These are phyloP conservation scores for Sphyrna mokarran DNA, from an alignment of 2,113 vertebrate genomes.

Conservation along the genomic window DNA sequence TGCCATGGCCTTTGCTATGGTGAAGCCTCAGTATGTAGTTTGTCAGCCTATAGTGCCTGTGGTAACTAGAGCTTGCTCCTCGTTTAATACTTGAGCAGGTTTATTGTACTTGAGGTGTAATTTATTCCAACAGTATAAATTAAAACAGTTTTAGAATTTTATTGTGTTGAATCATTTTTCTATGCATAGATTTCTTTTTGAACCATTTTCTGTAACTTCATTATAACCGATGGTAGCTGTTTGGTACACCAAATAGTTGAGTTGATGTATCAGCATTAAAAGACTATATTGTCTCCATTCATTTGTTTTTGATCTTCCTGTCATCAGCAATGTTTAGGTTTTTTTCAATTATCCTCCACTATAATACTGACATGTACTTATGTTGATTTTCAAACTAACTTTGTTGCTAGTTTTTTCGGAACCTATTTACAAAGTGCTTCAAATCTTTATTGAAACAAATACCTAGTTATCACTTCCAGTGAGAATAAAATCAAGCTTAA, in stretches of 20 bases:
- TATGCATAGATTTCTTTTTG: slow-evolving; percentile 33
- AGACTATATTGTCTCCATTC: slow-evolving; percentile 9
- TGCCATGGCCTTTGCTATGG: slow-evolving; percentile 52
- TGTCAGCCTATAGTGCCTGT: slow-evolving; percentile 84
- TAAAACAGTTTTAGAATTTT: slow-evolving; percentile 63
- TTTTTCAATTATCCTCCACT: background rate
- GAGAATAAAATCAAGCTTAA: slow-evolving; percentile 1
- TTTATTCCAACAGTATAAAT: slow-evolving; percentile 71
- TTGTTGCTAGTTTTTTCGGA: background rate
- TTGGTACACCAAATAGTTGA: background rate
- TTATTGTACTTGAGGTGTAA: slow-evolving; percentile 65
- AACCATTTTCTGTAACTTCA: slow-evolving; percentile 30
- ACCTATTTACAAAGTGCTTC: slow-evolving; percentile 14
- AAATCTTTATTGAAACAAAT: background rate
- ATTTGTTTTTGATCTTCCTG: slow-evolving; percentile 17
- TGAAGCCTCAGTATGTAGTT: slow-evolving; percentile 74
- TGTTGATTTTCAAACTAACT: background rate
- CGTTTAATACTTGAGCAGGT: slow-evolving; percentile 61
- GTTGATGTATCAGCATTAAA: slow-evolving; percentile 12
- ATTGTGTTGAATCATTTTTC: slow-evolving; percentile 42
- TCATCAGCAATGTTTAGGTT: background rate
- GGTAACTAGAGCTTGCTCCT: slow-evolving; percentile 65
- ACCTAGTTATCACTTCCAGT: background rate
- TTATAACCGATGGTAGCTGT: slow-evolving; percentile 18
- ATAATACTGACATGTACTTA: background rate